Base-by-base conservation (phyloP, 2,113 vertebrate genomes). In the Thamnophis sirtalis region DNA sequence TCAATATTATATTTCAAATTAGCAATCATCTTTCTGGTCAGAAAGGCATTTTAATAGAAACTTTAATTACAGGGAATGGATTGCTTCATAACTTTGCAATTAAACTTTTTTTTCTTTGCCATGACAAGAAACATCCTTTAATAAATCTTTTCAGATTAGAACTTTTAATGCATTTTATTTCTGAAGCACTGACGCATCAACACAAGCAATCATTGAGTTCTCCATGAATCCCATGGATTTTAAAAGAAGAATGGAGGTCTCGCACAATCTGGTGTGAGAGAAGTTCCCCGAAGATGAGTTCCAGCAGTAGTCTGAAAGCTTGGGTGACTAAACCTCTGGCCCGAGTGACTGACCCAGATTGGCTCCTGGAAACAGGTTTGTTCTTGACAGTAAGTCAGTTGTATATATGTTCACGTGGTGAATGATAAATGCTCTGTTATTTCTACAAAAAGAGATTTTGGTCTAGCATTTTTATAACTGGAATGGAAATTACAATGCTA, bases 31-130 rank as follows among this genome's bases (percentile, higher is more conserved):
- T 92, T 24, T 26, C 33, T 91, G 15, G 19, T 91, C 88, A 93
- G 93, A 95, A 95, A 92, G 94, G 87, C 91, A 93, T 93, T 94
- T 94, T 80, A 94, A 94, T 33, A 49, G 80, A 94, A 95, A 95
- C 48, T 49, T 93, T 93, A 92, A 43, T 73, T 91, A 60, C 86
- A 92, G 60, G 94, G 96, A 92, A 90, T 89, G 85, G 58, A 94
- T 53, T 90, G 91, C 92, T 94, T 94, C 95, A 95, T 94, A 94
- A 93, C 86, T 92, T 95, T 95, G 92, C 92, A 94, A 85, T 94
- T 93, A 93, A 87, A 92, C 92, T 89, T 94, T 94, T 17, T 17
- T 95, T 92, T 19, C 89, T 93, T 93, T 94, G 80, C 54, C 93
- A 92, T 73, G 86, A 93, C 43, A 94, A 92, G 93, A 93, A 94